A percentile compares a stretch with the other conserved stretches of the same genome.
phyloP scores from a whole-genome alignment of 2,113 vertebrate species.

The Grantiella picta region DNA sequence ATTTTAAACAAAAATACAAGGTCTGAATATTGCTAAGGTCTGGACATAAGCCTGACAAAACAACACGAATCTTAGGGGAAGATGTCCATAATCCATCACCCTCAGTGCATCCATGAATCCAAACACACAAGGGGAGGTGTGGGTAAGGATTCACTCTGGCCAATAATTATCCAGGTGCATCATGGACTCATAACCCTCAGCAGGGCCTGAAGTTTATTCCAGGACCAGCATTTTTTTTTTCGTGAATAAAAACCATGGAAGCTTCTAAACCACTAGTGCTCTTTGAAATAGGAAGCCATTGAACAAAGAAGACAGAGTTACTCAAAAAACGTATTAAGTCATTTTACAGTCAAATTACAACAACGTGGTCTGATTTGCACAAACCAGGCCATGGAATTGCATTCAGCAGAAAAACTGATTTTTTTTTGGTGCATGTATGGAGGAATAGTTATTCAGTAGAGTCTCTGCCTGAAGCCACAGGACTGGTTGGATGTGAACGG shows the following conservation, averaged over 20 bases:
- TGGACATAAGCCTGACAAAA: not conserved
- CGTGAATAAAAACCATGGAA: not conserved
- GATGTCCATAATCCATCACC: not conserved
- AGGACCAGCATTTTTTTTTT: not conserved
- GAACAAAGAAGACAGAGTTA: not conserved
- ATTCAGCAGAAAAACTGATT: not conserved
- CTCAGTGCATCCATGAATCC: not conserved
- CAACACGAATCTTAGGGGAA: not conserved
- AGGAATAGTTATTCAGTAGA: not conserved
- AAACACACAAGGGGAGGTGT: fast-evolving
- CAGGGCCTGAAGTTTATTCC: not conserved
- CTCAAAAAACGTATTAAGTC: not conserved
- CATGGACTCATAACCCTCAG: not conserved
- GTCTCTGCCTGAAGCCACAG: not conserved
- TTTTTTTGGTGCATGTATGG: fast-evolving
- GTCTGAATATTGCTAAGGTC: not conserved
- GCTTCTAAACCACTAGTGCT: not conserved
- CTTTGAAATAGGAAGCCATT: not conserved
- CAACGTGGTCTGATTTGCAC: not conserved
- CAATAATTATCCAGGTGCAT: not conserved
- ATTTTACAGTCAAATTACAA: not conserved
- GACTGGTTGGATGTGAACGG: too few relatives aligned
- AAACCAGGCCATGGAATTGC: not conserved
- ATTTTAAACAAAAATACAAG: not conserved
- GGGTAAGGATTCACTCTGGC: not conserved